Base-by-base conservation (phyloP, 2,888 invertebrate genomes). In the Cybosia mesomella region DNA sequence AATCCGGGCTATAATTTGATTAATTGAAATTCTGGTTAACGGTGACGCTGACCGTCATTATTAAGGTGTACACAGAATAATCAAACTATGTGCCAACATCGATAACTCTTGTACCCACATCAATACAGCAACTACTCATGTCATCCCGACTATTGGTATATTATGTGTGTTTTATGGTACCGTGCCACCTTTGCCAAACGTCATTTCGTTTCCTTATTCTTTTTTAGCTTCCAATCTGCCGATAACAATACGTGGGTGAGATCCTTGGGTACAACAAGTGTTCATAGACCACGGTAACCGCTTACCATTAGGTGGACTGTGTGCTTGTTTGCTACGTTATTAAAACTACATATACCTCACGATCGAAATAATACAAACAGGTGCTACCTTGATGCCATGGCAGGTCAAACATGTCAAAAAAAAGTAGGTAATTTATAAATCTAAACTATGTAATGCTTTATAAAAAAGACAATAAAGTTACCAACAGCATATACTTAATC, bases 21-120 rank as follows among this genome's bases (percentile, higher is more conserved):
- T 71, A 76, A 83, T 85, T 82, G 64, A 76, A 69, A 70, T 77
- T 77, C 72, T 78, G 72, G 80, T 80, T 83, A 76, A 71, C 75
- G 73, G 74, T 71, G 64, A 73, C 67, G 67, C 62, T 22, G 62
- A 67, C 74, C 66, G 67, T 74, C 62, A 66, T 66, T 69, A 66
- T 72, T 74, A 32, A 74, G 67, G 64, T 73, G 68, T 66, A 73
- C 28, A 39, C 32, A 62, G 66, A 68, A 74, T 72, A 70, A 67
- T 66, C 62, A 69, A 73, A 73, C 69, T 70, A 58, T 72, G 53
- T 69, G 55, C 55, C 75, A 73, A 62, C 32, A 43, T 8, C 53
- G 18, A 11, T 24, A 9, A 55, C 11, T 57, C 15, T 22, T 8
- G 5, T 21, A 36, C n/a, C 11, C 32, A 64, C 28, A 36, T 36